Conservation (phyloP, 2,113 vertebrate genomes). For the Aplodontia rufa region DNA sequence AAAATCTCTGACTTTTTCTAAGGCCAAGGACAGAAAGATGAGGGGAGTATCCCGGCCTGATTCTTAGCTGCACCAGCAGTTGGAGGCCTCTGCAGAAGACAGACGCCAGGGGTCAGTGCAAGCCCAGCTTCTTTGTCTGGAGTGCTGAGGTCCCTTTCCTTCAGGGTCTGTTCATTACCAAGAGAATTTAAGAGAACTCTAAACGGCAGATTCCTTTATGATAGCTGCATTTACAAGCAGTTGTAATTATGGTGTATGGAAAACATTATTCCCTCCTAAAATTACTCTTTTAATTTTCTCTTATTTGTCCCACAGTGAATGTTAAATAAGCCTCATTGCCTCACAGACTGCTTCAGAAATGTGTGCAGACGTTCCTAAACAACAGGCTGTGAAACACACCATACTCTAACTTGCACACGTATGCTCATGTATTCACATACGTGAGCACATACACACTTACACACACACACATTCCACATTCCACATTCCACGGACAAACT, state of each 20-base stretch:
- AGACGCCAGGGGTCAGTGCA: conserved; percentile 71
- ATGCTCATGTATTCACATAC: accelerated
- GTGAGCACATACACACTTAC: background rate
- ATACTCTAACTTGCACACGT: background rate
- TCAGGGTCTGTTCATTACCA: conserved; percentile 56
- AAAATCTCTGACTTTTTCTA: background rate
- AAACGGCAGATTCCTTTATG: conserved; percentile 71
- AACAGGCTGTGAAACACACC: background rate
- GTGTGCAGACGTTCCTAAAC: background rate
- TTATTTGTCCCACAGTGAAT: conserved; percentile 70
- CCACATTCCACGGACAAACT: background rate
- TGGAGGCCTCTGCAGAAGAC: background rate
- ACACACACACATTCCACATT: background rate
- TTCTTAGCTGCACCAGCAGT: accelerated
- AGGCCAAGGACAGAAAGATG: background rate
- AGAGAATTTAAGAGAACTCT: conserved; percentile 69
- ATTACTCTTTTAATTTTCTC: conserved; percentile 78
- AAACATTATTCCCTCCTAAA: conserved; percentile 80
- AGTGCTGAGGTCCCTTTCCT: background rate
- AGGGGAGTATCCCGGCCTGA: background rate
- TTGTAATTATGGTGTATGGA: conserved; percentile 78
- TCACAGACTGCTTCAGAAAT: conserved; percentile 9
- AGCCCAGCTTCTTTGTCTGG: conserved; percentile 17
- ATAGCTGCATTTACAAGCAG: conserved; percentile 74
- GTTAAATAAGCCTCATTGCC: conserved; percentile 69